Evolutionary conservation across 1,140 invertebrate genomes (phyloP), one percentile per base, ranked within the genome.

Genomic region (Choristoneura fumiferana): DNA sequence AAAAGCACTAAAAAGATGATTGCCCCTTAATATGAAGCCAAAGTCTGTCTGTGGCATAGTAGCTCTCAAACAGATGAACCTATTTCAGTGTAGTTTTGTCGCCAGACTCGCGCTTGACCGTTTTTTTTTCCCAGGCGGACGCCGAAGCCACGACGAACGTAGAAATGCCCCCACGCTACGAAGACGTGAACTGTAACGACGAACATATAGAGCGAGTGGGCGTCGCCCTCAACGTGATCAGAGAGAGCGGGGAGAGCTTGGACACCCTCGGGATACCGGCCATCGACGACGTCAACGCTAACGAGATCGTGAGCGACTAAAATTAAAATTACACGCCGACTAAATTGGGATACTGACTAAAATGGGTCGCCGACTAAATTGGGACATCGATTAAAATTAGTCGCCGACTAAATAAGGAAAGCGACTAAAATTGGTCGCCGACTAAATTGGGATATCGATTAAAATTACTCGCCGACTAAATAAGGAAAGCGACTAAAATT

Each of bases 131-230:
- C n/a, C 61, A 17, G 10, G 66, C 65, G 0, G 78, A 81, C 17
- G 67, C 74, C 12, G 78, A 80, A 57, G 83, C 83, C 0, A 70
- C 69, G 4, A 77, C 45, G 39, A 88, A 86, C 15, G 55, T 86
- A 3, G 85, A 86, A 65, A 80, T 88, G 83, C 85, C 85, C 0
- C 85, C 84, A 0, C 64, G 78, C 13, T 86, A 88, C 39, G 83
- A 86, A 4, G 85, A 88, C 1, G 34, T 73, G 14, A 58, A 43
- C 9, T 39, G 34, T 39, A 70, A 69, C 35, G 37, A 22, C 4
- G 43, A 22, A 6, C 40, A 43, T n/a, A 43, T 49, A 29, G 43
- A 49, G 9, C 2, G 43, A 22, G 18, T 22, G 9, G 22, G 17
- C 4, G 43, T 49, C 0, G 18, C 43, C 6, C 43, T 49, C 9